Evolutionary conservation across 2,888 invertebrate genomes (phyloP).

Genomic region (Pterostichus niger): DNA sequence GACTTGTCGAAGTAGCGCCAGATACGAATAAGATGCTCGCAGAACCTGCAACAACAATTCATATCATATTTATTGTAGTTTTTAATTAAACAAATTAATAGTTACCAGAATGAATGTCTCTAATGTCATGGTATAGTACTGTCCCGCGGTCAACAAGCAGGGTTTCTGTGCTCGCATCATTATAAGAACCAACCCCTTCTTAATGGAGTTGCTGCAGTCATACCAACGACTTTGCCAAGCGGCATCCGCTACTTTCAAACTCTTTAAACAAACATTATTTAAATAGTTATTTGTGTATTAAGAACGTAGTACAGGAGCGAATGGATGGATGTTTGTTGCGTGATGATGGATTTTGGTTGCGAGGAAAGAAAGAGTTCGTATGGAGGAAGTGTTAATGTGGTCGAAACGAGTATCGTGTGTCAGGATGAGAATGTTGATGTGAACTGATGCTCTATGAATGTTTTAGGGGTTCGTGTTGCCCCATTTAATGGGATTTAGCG

Average conservation of each 20-base stretch:
- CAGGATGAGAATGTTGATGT: no score
- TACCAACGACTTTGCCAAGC: slow-evolving; percentile 69
- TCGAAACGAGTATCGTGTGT: no score
- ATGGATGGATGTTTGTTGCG: no score
- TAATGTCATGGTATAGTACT: slow-evolving; percentile 69
- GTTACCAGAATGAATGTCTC: slow-evolving; percentile 69
- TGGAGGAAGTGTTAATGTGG: no score
- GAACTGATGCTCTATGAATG: no score
- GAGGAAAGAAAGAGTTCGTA: no score
- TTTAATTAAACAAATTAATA: neutral
- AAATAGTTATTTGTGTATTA: no score
- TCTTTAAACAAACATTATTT: slow-evolving; percentile 65
- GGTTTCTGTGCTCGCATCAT: slow-evolving; percentile 67
- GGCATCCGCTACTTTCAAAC: slow-evolving; percentile 66
- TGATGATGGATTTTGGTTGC: no score
- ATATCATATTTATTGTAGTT: neutral
- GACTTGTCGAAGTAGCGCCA: slow-evolving; percentile 68
- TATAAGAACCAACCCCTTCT: slow-evolving; percentile 68
- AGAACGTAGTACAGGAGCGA: no score
- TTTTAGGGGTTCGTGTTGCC: no score
- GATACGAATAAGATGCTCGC: slow-evolving; percentile 69
- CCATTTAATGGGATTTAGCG: no score
- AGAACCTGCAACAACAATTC: slow-evolving; percentile 67
- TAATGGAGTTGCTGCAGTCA: slow-evolving; percentile 66
- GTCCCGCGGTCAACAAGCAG: slow-evolving; percentile 68